Percentiles rank a stretch among this genome's conserved stretches.
Conservation (phyloP, 2,113 vertebrate species). For the Rattus norvegicus region GRCr8 NC_086029.1:91059001-91059500, state of each 20-base stretch:
- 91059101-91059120: not conserved
- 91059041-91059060: not conserved
- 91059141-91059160: not conserved
- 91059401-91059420: not conserved
- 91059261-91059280: not conserved
- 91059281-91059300: not conserved
- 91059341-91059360: not conserved
- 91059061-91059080: not conserved
- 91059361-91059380: not conserved
- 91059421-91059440: not conserved
- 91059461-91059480: not conserved
- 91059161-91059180: not conserved
- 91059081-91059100: not conserved
- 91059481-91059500: not conserved
- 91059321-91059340: too few relatives aligned
- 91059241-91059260: too few relatives aligned
- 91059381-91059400: not conserved
- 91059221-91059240: rapidly evolving
- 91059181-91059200: not conserved
- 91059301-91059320: not conserved
- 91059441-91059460: not conserved
- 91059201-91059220: not conserved
- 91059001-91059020: not conserved
- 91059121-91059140: not conserved
- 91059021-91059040: too few relatives aligned